Evolutionary conservation across 1,140 invertebrate species (phyloP), one percentile per base, ranked within the genome.

Genomic region (Agrypnia vestita): DNA sequence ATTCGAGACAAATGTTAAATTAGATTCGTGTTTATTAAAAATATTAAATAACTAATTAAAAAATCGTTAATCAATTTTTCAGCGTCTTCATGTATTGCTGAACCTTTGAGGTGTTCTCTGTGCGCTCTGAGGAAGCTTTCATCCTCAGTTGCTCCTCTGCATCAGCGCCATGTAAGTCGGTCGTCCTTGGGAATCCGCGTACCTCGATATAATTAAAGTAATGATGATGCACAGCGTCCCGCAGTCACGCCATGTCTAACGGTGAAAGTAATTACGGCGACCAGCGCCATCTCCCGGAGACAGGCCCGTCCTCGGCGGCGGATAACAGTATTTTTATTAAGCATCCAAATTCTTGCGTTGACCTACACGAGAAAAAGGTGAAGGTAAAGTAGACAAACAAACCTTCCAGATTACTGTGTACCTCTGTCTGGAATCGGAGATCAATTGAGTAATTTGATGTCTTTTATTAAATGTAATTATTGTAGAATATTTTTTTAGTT

Each of bases 311-410:
- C 55, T 59, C 55, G 12, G n/a, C n/a, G n/a, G n/a, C n/a, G 55
- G 55, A 59, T 59, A 59, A 59, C 55, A 59, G 55, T 59, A 59
- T 59, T 59, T 59, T 59, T 59, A 59, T 59, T 59, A 11, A 59
- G 15, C 55, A 11, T 59, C 55, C 13, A 59, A 59, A 59, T 59
- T 59, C 55, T 19, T 17, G 1, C n/a, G n/a, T 21, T 59, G 55
- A 19, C 55, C 55, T 59, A 15, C 17, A 59, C 55, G 7, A 3
- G 17, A 59, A 21, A 21, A 19, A 4, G 4, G 55, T 19, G 55
- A 59, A 9, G 25, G 25, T n/a, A n/a, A 35, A 35, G 25, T 35
- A 35, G n/a, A 35, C 25, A 3, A 6, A 35, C 25, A 1, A 6
- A 35, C 25, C 1, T 1, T 35, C 25, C 1, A 6, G 12, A 53